A percentile compares a stretch with the other conserved stretches of the same genome.
Evolutionary conservation across 1,140 invertebrate species (phyloP).

Genomic region (Popillia japonica): DNA sequence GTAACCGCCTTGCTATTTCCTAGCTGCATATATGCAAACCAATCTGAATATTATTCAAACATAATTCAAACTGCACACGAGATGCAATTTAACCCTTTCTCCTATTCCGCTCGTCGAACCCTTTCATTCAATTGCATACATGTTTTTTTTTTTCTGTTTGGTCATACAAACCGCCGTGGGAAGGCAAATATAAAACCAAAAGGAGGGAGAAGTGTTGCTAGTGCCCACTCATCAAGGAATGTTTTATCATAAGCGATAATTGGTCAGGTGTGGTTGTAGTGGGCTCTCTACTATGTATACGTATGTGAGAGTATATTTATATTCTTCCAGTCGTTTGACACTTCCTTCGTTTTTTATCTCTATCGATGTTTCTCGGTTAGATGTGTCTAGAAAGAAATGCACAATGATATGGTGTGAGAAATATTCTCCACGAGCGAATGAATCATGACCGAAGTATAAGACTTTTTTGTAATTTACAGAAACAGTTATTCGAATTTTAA

Average conservation of each 20-base stretch:
- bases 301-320: constrained; percentile 18
- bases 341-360: constrained; percentile 29
- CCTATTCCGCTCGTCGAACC: background rate
- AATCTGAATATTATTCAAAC: constrained; percentile 32
- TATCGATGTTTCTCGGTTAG: constrained; percentile 7
- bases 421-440: background rate
- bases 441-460: background rate
- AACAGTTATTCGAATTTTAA: too few species aligned
- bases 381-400: constrained; percentile 21
- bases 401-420: background rate
- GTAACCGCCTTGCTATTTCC: background rate
- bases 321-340: constrained; percentile 11
- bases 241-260: constrained; percentile 32
- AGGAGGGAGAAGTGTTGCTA: constrained; percentile 23
- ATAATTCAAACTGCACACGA: constrained; percentile 24
- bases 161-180: constrained; percentile 17
- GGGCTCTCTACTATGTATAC: background rate
- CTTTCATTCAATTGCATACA: background rate
- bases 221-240: constrained; percentile 34
- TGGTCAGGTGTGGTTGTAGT: constrained; percentile 34
- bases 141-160: constrained; percentile 24
- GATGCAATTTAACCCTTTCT: constrained; percentile 35
- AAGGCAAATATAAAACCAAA: constrained; percentile 32
- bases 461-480: background rate
- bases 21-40: constrained; percentile 31